Percentiles rank a stretch among this genome's conserved stretches.
Conservation (phyloP, 2,797 vertebrate species). For the Danio albolineatus region DNA sequence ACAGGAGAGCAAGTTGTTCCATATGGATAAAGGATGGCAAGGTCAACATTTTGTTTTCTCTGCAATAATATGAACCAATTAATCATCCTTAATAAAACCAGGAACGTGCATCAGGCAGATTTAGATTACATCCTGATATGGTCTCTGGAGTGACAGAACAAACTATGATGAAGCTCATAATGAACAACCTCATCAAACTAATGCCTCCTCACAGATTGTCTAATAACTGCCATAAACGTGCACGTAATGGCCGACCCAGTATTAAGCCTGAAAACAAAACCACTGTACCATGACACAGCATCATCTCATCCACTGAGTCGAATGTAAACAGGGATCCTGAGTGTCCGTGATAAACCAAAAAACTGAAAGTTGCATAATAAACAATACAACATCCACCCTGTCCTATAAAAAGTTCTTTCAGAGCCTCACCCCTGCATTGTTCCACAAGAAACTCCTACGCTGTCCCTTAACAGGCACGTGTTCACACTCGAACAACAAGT, state of each 20-base stretch:
- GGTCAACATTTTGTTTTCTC: neutral
- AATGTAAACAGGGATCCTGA: conserved; percentile 1
- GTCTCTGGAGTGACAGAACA: conserved; percentile 73
- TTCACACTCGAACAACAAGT: conserved; percentile 67
- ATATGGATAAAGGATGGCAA: neutral
- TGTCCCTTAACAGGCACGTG: conserved; percentile 54
- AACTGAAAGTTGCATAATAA: conserved; percentile 47
- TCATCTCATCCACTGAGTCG: conserved; percentile 11
- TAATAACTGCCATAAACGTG: conserved; percentile 39
- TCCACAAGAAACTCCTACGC: conserved; percentile 52
- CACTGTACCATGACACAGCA: neutral
- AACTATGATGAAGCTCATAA: conserved; percentile 47
- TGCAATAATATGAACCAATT: neutral
- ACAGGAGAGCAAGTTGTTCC: neutral
- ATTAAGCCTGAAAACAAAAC: conserved; percentile 24
- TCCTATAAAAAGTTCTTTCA: conserved; percentile 69
- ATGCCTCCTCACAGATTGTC: conserved; percentile 35
- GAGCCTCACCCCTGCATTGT: conserved; percentile 73
- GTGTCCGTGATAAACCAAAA: neutral
- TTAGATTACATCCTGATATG: conserved; percentile 10
- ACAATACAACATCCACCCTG: conserved; percentile 58
- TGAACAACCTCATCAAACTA: conserved; percentile 34
- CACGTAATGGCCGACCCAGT: neutral
- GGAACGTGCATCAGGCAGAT: neutral
- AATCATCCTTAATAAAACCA: neutral